Conservation (phyloP, 2,113 vertebrate genomes). For the Prionailurus viverrinus region DNA sequence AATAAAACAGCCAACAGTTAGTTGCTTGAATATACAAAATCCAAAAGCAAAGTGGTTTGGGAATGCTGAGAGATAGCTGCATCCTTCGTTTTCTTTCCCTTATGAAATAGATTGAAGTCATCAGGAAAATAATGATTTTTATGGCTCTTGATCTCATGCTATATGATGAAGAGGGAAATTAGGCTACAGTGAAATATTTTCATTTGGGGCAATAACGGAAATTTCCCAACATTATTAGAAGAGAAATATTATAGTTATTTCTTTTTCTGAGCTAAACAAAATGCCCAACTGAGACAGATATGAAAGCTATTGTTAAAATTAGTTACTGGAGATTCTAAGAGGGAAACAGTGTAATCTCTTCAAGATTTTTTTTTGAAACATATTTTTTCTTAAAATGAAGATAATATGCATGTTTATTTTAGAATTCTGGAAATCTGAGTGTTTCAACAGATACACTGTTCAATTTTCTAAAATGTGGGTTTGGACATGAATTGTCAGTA, state of each 20-base stretch:
- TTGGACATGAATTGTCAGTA: background rate
- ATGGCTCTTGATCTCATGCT: background rate
- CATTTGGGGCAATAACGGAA: background rate
- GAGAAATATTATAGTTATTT: background rate
- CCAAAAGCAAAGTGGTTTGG: conserved; percentile 9
- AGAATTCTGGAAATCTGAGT: background rate
- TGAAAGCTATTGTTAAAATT: conserved; percentile 63
- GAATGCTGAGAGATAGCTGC: background rate
- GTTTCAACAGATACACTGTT: background rate
- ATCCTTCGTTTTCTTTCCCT: background rate
- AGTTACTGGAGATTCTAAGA: conserved; percentile 46
- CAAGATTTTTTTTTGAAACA: conserved; percentile 53
- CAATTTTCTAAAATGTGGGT: background rate
- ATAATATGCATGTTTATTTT: background rate
- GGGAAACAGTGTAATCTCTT: background rate
- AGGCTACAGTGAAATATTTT: conserved; percentile 57
- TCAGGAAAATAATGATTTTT: conserved; percentile 59
- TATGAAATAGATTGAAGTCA: conserved; percentile 57
- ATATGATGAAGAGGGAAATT: conserved; percentile 11
- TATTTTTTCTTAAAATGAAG: conserved; percentile 21
- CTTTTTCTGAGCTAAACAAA: conserved; percentile 35
- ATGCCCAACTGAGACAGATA: conserved; percentile 15
- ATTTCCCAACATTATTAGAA: conserved; percentile 40
- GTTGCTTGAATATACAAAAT: conserved; percentile 19
- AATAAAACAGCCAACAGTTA: background rate